Percentiles rank a stretch among this genome's conserved stretches.
Conservation (phyloP, 2,888 invertebrate genomes). For the Pheosia gnoma region DNA sequence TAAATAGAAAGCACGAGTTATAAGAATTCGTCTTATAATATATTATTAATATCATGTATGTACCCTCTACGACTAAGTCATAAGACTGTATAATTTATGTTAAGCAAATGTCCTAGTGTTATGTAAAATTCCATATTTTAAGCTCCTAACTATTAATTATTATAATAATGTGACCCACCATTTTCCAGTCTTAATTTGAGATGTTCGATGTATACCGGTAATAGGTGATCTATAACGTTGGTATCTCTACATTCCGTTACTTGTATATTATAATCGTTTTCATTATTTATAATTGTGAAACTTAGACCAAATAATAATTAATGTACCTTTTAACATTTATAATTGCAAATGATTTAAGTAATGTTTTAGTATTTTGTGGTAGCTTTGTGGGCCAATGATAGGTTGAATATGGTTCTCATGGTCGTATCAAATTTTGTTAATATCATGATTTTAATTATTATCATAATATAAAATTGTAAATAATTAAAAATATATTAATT, state of each 20-base stretch:
- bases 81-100: constrained; percentile 82
- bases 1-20: constrained; percentile 79
- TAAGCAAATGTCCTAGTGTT: constrained; percentile 79
- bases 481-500: constrained; percentile 79
- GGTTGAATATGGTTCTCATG: constrained; percentile 75
- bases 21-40: constrained; percentile 68
- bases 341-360: constrained; percentile 71
- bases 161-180: constrained; percentile 81
- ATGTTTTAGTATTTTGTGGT: constrained; percentile 75
- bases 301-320: constrained; percentile 85
- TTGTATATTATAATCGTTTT: constrained; percentile 79
- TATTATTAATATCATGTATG: constrained; percentile 72
- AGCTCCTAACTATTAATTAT: constrained; percentile 62
- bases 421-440: constrained; percentile 77
- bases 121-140: constrained; percentile 77
- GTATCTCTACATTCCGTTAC: constrained; percentile 83
- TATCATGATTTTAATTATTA: constrained; percentile 69
- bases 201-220: constrained; percentile 76
- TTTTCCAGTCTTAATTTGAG: constrained; percentile 81
- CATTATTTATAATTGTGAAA: constrained; percentile 81
- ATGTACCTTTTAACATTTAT: constrained; percentile 82
- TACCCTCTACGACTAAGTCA: constrained; percentile 79
- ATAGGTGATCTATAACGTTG: constrained; percentile 67
- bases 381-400: constrained; percentile 78
- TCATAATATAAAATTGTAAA: constrained; percentile 74